Evolutionary conservation across 2,113 vertebrate species (phyloP).

Genomic region (Serinus canaria): DNA sequence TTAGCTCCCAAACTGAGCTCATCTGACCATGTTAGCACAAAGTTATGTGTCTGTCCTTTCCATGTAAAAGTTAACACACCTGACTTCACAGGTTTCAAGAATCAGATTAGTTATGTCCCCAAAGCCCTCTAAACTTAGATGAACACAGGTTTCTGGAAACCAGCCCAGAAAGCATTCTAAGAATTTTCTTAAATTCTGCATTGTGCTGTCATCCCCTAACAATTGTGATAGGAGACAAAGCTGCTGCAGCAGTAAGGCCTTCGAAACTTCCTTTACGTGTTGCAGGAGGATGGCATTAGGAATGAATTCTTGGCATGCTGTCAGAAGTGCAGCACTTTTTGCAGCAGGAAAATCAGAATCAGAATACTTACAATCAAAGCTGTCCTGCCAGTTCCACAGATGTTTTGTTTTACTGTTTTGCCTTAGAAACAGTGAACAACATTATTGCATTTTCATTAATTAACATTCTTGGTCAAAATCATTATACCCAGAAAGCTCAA

Average conservation of each 20-base stretch:
- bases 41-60: background rate
- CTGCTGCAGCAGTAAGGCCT: background rate
- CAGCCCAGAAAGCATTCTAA: background rate
- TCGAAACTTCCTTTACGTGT: background rate
- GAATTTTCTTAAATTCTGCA: background rate
- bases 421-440: background rate
- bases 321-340: background rate
- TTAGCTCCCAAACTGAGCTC: background rate
- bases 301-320: background rate
- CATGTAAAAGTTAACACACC: background rate
- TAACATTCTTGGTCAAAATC: background rate
- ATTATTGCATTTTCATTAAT: background rate
- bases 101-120: background rate
- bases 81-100: background rate
- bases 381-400: background rate
- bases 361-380: fast-evolving
- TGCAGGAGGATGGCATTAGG: background rate
- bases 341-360: background rate
- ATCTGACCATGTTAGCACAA: background rate
- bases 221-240: background rate
- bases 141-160: background rate
- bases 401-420: background rate
- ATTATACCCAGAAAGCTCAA: background rate
- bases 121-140: background rate
- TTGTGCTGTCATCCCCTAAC: background rate